Evolutionary conservation across 2,113 vertebrate species (phyloP).

Genomic region (Pimephales promelas): DNA sequence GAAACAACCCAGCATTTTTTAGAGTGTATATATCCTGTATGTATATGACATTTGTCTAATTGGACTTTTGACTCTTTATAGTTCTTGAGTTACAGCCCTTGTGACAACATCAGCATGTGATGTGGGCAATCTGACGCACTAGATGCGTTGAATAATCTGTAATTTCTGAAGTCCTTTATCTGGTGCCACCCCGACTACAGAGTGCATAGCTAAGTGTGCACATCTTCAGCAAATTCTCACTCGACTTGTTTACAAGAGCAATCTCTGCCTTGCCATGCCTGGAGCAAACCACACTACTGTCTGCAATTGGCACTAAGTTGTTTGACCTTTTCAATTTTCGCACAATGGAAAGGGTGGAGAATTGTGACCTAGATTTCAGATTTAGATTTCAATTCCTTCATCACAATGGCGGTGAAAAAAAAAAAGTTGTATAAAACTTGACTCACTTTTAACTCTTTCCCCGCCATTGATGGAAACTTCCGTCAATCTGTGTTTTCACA

Average conservation of each 20-base stretch:
- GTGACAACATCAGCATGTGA: background rate
- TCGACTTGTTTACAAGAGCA: background rate
- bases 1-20: no score
- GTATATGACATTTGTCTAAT: background rate
- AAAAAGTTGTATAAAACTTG: background rate
- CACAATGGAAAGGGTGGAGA: background rate
- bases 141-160: background rate
- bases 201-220: background rate
- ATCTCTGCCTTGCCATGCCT: background rate
- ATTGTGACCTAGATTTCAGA: background rate
- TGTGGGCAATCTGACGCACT: background rate
- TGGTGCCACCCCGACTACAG: background rate
- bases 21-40: no score
- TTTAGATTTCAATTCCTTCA: no score
- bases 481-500: no score
- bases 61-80: conserved; percentile 14
- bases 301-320: background rate
- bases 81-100: background rate
- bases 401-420: background rate
- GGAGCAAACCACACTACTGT: background rate
- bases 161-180: background rate
- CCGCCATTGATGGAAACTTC: no score
- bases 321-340: background rate
- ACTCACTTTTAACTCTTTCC: no score
- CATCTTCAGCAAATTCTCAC: background rate